Percentiles rank a stretch among this genome's conserved stretches.
These are phyloP conservation scores for Ahaetulla prasina DNA, from an alignment of 2,113 vertebrate genomes.

Conservation along the genomic window DNA sequence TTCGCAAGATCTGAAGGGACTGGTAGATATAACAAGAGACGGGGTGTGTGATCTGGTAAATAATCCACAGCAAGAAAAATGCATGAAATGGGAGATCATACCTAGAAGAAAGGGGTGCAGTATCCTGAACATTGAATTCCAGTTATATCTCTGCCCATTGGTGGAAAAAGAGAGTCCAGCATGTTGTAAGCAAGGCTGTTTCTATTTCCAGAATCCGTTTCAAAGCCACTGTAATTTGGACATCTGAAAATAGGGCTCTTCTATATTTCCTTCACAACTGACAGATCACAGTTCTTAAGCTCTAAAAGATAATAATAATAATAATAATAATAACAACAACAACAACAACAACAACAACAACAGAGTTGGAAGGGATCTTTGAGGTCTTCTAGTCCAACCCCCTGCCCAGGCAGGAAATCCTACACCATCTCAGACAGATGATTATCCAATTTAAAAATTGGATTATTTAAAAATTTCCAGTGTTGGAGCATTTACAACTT, in stretches of 20 bases:
- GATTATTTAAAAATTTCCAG: no score
- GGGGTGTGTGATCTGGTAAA: neutral
- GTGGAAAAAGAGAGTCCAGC: neutral
- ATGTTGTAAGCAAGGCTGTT: neutral
- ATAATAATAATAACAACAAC: no score
- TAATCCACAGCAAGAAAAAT: neutral
- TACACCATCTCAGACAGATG: no score
- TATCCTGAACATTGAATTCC: neutral
- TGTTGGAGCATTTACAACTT: no score
- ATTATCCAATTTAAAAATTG: no score
- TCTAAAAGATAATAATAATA: no score
- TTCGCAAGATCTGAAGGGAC: neutral
- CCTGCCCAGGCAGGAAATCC: no score
- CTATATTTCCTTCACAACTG: neutral
- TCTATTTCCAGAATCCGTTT: neutral
- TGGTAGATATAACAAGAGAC: neutral
- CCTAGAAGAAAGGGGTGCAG: neutral
- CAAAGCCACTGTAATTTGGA: neutral
- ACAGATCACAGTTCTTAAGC: neutral
- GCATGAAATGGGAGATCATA: neutral
- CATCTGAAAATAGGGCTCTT: neutral
- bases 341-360: no score
- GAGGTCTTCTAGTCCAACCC: no score
- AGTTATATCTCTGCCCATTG: neutral
- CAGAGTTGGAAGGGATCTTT: no score